Conservation (phyloP, 1,140 invertebrate genomes). For the Himalopsyche phryganea region DNA sequence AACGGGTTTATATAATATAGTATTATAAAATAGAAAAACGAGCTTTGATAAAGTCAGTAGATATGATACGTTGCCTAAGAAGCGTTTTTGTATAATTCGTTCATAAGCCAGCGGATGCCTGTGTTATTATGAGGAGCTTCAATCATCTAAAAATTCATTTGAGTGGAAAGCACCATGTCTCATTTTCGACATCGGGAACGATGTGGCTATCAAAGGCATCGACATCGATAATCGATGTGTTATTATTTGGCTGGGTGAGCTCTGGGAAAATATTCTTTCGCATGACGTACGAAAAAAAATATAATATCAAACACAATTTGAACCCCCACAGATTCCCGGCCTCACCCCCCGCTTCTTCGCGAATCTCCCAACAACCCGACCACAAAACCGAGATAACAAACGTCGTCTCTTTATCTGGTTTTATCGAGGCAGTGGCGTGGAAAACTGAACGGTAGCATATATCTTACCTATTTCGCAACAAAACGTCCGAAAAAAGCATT, state of each 20-base stretch:
- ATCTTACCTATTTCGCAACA: too few species aligned
- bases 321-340: not conserved
- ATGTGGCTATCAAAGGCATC: not conserved
- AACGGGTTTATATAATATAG: too few species aligned
- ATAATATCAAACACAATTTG: slow-evolving; percentile 7
- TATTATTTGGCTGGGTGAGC: slow-evolving; percentile 8
- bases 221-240: slow-evolving; percentile 16
- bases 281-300: slow-evolving; percentile 3
- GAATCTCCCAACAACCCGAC: not conserved
- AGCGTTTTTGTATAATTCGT: too few species aligned
- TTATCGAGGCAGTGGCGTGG: not conserved
- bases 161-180: slow-evolving; percentile 5
- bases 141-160: too few species aligned
- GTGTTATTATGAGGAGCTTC: too few species aligned
- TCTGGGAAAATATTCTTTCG: not conserved
- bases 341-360: not conserved
- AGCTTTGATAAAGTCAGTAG: too few species aligned
- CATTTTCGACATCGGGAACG: slow-evolving; percentile 1
- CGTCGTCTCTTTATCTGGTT: slow-evolving; percentile 14
- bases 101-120: too few species aligned
- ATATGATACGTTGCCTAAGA: too few species aligned
- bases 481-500: too few species aligned
- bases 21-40: too few species aligned
- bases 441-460: too few species aligned
- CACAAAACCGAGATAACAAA: not conserved